phyloP scores from a whole-genome alignment of 2,888 invertebrate genomes.

The Pammene aurita region DNA sequence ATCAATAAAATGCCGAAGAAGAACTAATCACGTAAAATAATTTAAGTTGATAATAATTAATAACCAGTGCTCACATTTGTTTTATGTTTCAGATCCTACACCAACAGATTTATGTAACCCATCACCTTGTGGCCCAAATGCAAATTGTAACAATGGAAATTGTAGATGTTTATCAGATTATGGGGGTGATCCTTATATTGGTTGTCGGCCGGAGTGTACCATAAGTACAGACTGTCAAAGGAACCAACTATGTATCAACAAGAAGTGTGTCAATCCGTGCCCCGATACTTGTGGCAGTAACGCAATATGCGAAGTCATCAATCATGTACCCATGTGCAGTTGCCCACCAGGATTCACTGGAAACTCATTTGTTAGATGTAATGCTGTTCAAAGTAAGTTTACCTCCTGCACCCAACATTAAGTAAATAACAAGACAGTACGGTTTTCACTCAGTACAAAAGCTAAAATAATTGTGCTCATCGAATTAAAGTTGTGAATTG shows the following conservation, averaged over 20 bases:
- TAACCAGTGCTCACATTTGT: neutral
- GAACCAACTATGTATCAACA: conserved; percentile 87
- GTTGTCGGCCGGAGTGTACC: conserved; percentile 92
- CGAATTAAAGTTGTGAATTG: no score
- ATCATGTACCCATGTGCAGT: conserved; percentile 90
- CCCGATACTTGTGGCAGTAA: conserved; percentile 90
- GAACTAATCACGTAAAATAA: no score
- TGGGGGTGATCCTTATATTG: conserved; percentile 89
- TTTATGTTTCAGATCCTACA: conserved; percentile 52
- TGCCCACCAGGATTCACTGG: conserved; percentile 88
- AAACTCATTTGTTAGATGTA: conserved; percentile 89
- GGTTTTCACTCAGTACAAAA: no score
- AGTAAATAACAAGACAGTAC: neutral
- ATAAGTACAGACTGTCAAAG: conserved; percentile 88
- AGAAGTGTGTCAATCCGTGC: conserved; percentile 91
- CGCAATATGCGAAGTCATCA: conserved; percentile 89
- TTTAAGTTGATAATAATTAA: neutral
- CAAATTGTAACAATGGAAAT: conserved; percentile 86
- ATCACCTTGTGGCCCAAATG: conserved; percentile 89
- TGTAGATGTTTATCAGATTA: conserved; percentile 89
- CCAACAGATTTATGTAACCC: conserved; percentile 84
- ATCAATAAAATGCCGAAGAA: neutral
- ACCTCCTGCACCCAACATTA: neutral
- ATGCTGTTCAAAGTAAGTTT: conserved; percentile 77
- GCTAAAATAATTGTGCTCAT: no score